phyloP scores from a whole-genome alignment of 2,797 vertebrate species.

The Micromesistius poutassou region DNA sequence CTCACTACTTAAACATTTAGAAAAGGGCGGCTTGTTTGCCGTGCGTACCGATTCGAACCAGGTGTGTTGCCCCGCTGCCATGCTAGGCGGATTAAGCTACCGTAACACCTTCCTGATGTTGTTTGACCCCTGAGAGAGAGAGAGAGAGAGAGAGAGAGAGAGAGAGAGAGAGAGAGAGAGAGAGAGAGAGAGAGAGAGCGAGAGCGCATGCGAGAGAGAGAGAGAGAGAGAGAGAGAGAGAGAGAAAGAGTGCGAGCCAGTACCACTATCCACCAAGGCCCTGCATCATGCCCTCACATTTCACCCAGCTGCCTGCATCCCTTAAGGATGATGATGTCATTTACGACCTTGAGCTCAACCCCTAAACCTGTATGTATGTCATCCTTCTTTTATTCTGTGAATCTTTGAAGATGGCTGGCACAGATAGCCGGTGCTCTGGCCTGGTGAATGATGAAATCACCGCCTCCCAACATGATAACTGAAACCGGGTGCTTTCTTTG shows the following conservation, averaged over 20 bases:
- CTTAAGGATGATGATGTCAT: slow-evolving; percentile 31
- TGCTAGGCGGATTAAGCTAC: slow-evolving; percentile 61
- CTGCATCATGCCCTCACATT: slow-evolving; percentile 31
- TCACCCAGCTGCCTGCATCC: slow-evolving; percentile 38
- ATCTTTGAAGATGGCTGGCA: slow-evolving; percentile 42
- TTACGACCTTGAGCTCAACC: slow-evolving; percentile 30
- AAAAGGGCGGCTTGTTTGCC: slow-evolving; percentile 51
- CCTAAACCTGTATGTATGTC: slow-evolving; percentile 28
- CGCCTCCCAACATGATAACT: slow-evolving; percentile 66
- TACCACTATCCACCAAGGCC: slow-evolving; percentile 13
- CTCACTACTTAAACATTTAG: slow-evolving; percentile 56
- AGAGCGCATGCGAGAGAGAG: neutral
- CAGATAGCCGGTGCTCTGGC: slow-evolving; percentile 48
- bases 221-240: neutral
- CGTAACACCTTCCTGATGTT: slow-evolving; percentile 74
- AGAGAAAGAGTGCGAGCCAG: too few relatives aligned
- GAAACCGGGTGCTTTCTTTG: slow-evolving; percentile 50
- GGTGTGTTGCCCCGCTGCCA: slow-evolving; percentile 63
- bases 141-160: neutral
- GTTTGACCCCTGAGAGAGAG: slow-evolving; percentile 58
- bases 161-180: neutral
- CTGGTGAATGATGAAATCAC: slow-evolving; percentile 59
- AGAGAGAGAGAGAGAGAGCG: neutral
- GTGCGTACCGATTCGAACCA: slow-evolving; percentile 67
- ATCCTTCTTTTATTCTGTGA: slow-evolving; percentile 34